Evolutionary conservation across 1,140 invertebrate species (phyloP), one percentile per base, ranked within the genome.

Genomic region (Drosophila melanica): DNA sequence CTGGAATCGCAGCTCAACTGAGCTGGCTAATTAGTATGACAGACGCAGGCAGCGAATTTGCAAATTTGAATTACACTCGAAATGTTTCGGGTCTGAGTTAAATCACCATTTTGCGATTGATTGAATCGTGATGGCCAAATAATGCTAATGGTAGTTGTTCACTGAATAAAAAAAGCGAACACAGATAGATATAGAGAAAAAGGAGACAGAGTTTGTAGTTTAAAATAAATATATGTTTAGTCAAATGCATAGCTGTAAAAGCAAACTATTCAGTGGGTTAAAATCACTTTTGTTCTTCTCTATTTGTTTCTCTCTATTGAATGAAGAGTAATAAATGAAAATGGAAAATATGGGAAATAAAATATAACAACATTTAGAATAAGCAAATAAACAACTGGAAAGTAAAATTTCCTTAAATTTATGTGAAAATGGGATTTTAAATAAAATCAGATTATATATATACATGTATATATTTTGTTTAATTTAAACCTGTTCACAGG

Each of bases 21-120:
- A 77, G 53, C 78, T 66, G 75, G 81, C 82, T 86, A 86, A 87
- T 86, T 86, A 86, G 81, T 86, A 79, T 86, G 82, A 86, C 82
- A 82, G 79, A 57, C 53, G 53, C 81, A 85, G 81, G 18, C 74
- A 62, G 58, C 30, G 23, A 59, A 51, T 53, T 37, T 55, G 48
- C 27, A 71, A 86, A 77, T 80, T 85, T 67, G 60, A 73, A 74
- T 86, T 80, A 64, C 74, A 77, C 77, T 77, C 37, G 54, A 45
- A 58, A 44, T 50, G 60, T 48, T 16, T 16, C 48, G 23, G n/a
- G 51, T 10, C 41, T 35, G 42, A 62, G 59, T 33, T 35, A 39
- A 72, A 65, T 66, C 53, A 35, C 44, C 45, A 47, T 60, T 60
- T 60, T 14, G 23, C 58, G 11, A 60, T 45, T 60, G 58, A 60